Evolutionary conservation across 2,113 vertebrate species (phyloP).

Genomic region (rat (Rattus norvegicus)): DNA sequence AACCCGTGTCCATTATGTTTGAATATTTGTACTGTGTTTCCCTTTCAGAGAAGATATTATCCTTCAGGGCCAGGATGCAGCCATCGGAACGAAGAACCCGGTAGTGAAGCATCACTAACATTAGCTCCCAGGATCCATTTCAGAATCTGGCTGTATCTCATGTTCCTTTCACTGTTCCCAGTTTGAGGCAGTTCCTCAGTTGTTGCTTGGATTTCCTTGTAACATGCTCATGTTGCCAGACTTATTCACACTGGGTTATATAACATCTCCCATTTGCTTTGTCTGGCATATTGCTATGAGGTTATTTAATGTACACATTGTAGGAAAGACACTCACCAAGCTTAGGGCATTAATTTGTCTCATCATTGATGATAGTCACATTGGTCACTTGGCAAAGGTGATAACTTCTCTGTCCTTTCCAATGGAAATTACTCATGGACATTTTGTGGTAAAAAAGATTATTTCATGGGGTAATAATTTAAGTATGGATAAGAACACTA

Average conservation of each 20-base stretch:
- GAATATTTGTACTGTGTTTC: conserved; percentile 11
- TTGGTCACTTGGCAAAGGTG: background rate
- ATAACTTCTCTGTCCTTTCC: background rate
- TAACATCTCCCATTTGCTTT: background rate
- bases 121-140: background rate
- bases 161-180: background rate
- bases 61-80: background rate
- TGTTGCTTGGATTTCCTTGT: background rate
- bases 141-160: background rate
- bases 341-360: background rate
- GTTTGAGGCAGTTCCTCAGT: background rate
- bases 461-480: conserved; percentile 14
- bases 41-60: background rate
- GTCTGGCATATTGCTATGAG: background rate
- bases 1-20: background rate
- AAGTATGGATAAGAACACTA: background rate
- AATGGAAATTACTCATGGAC: conserved; percentile 2
- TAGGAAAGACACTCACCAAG: background rate
- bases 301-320: background rate
- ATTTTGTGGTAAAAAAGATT: conserved; percentile 14
- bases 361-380: background rate
- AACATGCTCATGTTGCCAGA: background rate
- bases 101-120: background rate
- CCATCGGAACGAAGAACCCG: background rate
- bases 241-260: background rate